Percentiles rank a stretch among this genome's conserved stretches.
Conservation (phyloP, 2,888 invertebrate species). For the Cylindroiulus punctatus region DNA sequence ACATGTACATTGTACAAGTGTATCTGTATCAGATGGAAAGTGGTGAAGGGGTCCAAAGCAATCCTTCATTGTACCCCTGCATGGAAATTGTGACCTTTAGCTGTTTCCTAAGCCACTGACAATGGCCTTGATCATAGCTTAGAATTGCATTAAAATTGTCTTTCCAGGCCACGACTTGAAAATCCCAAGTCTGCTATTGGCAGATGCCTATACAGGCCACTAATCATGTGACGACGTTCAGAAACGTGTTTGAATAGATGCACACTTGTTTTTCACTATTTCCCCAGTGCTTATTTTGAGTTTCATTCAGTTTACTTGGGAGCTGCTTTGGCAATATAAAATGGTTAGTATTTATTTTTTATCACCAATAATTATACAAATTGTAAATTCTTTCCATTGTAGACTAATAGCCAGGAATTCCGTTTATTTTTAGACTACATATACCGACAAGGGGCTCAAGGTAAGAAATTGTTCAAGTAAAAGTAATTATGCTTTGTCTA, state of each 20-base stretch:
- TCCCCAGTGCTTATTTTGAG: neutral
- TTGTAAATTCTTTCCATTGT: neutral
- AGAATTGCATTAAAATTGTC: neutral
- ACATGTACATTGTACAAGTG: no score
- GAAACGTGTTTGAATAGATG: neutral
- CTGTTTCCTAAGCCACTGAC: neutral
- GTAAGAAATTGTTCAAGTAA: neutral
- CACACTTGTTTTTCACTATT: neutral
- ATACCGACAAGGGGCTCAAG: neutral
- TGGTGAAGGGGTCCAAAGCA: no score
- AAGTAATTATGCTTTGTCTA: no score
- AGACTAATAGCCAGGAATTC: neutral
- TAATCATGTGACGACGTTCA: neutral
- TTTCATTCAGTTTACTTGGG: neutral
- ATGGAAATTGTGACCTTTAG: no score
- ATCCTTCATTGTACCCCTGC: no score
- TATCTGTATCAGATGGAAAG: no score
- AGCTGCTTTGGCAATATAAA: neutral
- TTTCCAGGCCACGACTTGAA: neutral
- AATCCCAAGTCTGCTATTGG: neutral
- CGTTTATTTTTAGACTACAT: neutral
- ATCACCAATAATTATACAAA: neutral
- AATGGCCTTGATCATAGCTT: neutral
- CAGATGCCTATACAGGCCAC: neutral
- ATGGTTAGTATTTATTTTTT: neutral